These are phyloP conservation scores for Apotomis betuletana DNA, from an alignment of 2,888 invertebrate species.

Conservation along the genomic window DNA sequence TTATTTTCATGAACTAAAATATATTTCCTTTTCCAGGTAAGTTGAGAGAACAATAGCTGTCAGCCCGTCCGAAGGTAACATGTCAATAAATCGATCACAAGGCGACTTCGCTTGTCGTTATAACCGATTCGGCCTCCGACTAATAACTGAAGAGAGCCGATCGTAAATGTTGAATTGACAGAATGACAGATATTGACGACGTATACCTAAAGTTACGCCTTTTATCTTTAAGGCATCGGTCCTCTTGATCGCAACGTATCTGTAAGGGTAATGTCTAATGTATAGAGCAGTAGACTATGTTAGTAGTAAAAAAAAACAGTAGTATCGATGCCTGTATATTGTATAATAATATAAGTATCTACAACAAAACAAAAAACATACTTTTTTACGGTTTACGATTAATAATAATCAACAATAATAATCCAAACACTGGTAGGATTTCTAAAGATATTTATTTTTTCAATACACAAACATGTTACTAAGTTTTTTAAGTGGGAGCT, in stretches of 20 bases:
- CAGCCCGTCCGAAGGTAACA: background rate
- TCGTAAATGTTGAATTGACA: background rate
- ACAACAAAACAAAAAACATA: no score
- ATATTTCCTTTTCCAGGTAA: constrained; percentile 19
- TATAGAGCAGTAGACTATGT: no score
- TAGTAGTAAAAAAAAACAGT: no score
- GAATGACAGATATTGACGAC: background rate
- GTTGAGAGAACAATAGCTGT: background rate
- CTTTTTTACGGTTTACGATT: no score
- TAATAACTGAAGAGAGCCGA: background rate
- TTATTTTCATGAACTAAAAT: background rate
- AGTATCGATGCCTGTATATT: no score
- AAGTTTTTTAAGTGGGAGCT: no score
- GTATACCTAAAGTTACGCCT: background rate
- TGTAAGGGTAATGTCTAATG: no score
- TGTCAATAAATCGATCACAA: background rate
- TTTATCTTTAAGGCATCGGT: background rate
- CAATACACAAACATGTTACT: no score
- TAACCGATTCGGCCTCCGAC: background rate
- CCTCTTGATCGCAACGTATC: background rate
- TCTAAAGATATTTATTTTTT: no score
- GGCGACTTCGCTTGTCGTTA: background rate
- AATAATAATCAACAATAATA: no score
- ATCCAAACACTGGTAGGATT: no score
- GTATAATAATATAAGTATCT: no score